Evolutionary conservation across 1,140 invertebrate species (phyloP).

Genomic region (Penaeus indicus): DNA sequence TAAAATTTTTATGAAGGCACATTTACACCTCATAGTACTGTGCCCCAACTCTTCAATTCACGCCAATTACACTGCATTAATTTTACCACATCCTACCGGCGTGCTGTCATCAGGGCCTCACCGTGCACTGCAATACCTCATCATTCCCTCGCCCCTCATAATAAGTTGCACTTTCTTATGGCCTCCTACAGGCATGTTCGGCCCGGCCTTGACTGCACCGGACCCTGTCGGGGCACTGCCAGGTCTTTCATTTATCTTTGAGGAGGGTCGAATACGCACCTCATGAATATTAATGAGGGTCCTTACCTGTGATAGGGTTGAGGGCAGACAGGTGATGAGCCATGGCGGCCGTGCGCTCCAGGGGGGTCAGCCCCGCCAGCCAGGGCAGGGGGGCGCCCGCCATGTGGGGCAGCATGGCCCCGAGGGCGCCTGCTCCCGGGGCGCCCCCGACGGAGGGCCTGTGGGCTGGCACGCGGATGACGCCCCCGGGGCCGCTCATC

Average conservation of each 20-base stretch:
- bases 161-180: too few relatives aligned
- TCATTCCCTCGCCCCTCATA: too few relatives aligned
- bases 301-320: conserved; percentile 63
- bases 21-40: too few relatives aligned
- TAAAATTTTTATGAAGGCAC: too few relatives aligned
- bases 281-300: not conserved
- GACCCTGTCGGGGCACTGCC: not conserved
- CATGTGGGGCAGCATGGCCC: conserved; percentile 56
- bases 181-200: too few relatives aligned
- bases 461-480: conserved; percentile 65
- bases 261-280: not conserved
- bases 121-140: too few relatives aligned
- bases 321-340: conserved; percentile 65
- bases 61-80: too few relatives aligned
- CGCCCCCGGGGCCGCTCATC: conserved; percentile 61
- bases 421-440: conserved; percentile 34
- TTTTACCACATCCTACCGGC: too few relatives aligned
- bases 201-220: too few relatives aligned
- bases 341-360: conserved; percentile 65
- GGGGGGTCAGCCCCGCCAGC: conserved; percentile 64
- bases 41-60: too few relatives aligned
- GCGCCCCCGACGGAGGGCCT: conserved; percentile 60
- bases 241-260: not conserved
- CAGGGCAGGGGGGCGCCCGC: conserved; percentile 59
- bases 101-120: too few relatives aligned